Evolutionary conservation across 2,113 vertebrate genomes (phyloP), one percentile per base, ranked within the genome.

Genomic region (Sarotherodon lohbergeri): DNA sequence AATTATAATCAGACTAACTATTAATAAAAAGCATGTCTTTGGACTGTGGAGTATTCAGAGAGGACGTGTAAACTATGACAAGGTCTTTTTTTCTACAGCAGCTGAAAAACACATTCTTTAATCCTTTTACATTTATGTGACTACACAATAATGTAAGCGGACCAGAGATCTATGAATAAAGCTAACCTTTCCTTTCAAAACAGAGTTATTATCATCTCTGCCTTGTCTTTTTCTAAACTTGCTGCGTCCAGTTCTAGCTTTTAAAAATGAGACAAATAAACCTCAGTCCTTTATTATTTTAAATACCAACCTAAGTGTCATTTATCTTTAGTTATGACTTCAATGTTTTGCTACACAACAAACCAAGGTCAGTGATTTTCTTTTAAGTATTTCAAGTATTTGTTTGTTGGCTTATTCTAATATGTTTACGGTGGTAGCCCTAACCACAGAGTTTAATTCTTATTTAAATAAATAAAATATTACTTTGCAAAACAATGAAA

Each of bases 171-270:
- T 9, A 9, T 19, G 0, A 52, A 9, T 52, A 52, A 19, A 52
- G 8, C 50, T 48, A 13, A 48, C 1, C 14, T 46, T 46, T 3
- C 14, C 16, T 50, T 50, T 17, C 48, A 50, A 50, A 50, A 19
- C 4, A 50, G 16, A 50, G 48, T 50, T 50, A 8, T 8, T 19
- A 48, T 7, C 0, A 52, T 52, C 7, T 19, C 17, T 52, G 48
- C 3, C 52, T 55, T 0, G 0, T 22, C 13, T 56, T 24, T 24
- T 56, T 56, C 5, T 48, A 16, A 16, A 48, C 48, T 50, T 2
- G 4, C 1, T 50, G 48, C 16, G 0, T 19, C 0, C 22, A 57
- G 4, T 0, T 59, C 14, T 3, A 59, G 0, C 27, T 17, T 61
- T 61, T 50, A 6, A n/a, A 11, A 29, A 50, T 48, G 14, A 52